Evolutionary conservation across 2,797 vertebrate species (phyloP), one percentile per base, ranked within the genome.

Genomic region (Loris lydekkerianus): DNA sequence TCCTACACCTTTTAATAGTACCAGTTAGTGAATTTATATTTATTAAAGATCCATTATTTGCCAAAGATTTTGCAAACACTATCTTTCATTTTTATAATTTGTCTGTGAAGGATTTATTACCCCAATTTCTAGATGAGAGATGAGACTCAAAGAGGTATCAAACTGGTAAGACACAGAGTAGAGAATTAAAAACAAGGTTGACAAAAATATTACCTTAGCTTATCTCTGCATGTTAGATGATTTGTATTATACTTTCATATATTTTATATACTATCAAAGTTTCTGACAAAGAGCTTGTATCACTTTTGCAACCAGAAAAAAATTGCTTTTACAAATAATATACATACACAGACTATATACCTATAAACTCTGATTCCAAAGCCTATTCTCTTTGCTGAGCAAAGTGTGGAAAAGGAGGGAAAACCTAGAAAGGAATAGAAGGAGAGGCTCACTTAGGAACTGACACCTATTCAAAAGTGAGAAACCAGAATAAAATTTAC

Each of bases 41-140:
- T 86, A 77, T 70, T 60, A 69, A 78, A 27, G 56, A 56, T 90
- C 81, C 87, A 43, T 80, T 80, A 87, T 82, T 82, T 67, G 56
- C 40, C 25, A 63, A 56, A 63, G 20, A 76, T 83, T 60, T 82
- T 92, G 60, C 9, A 49, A 58, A 56, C 11, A 60, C 49, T 49
- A 60, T 49, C 61, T 86, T 91, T 93, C 49, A 13, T 56, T 86
- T 86, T 92, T 88, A 63, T 1, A 90, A 25, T 10, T 94, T 69
- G 34, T 75, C 58, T 4, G 18, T 11, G 9, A 92, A 7, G 53
- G 25, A 88, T 15, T n/a, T 34, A 2, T 75, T 75, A 56, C 21
- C 23, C 14, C 46, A 76, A 76, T 95, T 86, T 25, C 61, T 69
- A 82, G 46, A 61, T 46, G 31, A 25, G 61, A 75, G 18, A 60